Percentiles rank a stretch among this genome's conserved stretches.
These are phyloP conservation scores for Lagodon rhomboides DNA, from an alignment of 2,797 vertebrate genomes.

Conservation along the genomic window DNA sequence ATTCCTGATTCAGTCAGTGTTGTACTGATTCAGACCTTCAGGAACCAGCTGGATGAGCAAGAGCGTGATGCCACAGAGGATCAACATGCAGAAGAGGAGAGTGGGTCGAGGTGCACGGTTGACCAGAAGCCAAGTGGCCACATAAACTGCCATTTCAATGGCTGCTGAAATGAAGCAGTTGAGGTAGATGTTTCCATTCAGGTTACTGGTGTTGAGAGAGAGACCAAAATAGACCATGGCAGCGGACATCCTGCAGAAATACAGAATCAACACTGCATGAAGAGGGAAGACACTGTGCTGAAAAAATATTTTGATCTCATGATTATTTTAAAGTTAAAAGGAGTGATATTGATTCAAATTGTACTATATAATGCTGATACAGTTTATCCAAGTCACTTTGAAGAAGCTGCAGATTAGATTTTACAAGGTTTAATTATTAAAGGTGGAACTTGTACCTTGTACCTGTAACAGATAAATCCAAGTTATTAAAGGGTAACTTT, in stretches of 20 bases:
- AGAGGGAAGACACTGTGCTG: not conserved
- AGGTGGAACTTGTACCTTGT: too few species aligned
- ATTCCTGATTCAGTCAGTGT: conserved; percentile 1
- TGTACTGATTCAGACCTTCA: conserved; percentile 44
- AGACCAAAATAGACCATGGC: conserved; percentile 70
- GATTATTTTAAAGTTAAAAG: not conserved
- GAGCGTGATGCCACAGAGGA: conserved; percentile 62
- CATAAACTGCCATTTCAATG: conserved; percentile 54
- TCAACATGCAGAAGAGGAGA: conserved; percentile 53
- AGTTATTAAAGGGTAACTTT: not conserved
- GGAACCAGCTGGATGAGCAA: conserved; percentile 70
- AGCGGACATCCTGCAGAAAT: conserved; percentile 37
- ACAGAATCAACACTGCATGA: conserved; percentile 9
- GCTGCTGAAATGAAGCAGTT: conserved; percentile 75
- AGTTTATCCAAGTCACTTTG: not conserved
- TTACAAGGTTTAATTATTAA: not conserved
- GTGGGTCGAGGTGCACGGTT: conserved; percentile 44
- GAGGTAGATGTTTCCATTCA: conserved; percentile 74
- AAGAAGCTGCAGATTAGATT: not conserved
- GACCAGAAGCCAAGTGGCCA: conserved; percentile 57
- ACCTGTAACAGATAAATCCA: not conserved
- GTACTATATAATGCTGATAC: not conserved
- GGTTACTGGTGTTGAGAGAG: conserved; percentile 73
- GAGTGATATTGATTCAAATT: not conserved
- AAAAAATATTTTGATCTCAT: not conserved